These are phyloP conservation scores for Zygogramma bicolorata DNA, from an alignment of 2,888 invertebrate genomes.

Conservation along the genomic window DNA sequence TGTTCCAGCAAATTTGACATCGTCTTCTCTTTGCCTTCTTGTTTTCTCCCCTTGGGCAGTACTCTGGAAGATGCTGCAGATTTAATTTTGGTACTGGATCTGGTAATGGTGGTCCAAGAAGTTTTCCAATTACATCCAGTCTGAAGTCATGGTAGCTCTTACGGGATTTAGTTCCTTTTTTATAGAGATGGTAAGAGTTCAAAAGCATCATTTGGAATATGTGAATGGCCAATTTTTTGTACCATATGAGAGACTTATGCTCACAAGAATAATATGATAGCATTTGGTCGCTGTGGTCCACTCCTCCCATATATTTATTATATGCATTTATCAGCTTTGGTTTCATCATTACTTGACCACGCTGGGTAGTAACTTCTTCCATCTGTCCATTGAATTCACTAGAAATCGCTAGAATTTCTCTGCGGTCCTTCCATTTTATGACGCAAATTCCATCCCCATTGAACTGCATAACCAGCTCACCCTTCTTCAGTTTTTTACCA, in stretches of 20 bases:
- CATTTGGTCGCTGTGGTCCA: neutral
- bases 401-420: neutral
- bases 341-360: constrained; percentile 11
- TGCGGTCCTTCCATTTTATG: neutral
- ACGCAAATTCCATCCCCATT: neutral
- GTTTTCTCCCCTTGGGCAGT: too few species aligned
- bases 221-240: neutral
- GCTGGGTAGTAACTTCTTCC: neutral
- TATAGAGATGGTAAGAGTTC: neutral
- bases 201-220: neutral
- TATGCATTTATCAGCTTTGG: neutral
- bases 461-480: neutral
- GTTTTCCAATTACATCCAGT: neutral
- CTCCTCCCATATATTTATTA: neutral
- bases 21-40: too few species aligned
- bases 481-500: neutral
- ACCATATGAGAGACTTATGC: neutral
- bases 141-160: neutral
- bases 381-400: neutral
- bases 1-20: too few species aligned
- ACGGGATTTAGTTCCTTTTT: neutral
- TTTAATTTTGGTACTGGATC: too few species aligned
- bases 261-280: neutral
- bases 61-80: too few species aligned
- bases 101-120: neutral